A percentile compares a stretch with the other conserved stretches of the same genome.
Evolutionary conservation across 2,113 vertebrate species (phyloP).

Genomic region (Eubucco bourcierii): DNA sequence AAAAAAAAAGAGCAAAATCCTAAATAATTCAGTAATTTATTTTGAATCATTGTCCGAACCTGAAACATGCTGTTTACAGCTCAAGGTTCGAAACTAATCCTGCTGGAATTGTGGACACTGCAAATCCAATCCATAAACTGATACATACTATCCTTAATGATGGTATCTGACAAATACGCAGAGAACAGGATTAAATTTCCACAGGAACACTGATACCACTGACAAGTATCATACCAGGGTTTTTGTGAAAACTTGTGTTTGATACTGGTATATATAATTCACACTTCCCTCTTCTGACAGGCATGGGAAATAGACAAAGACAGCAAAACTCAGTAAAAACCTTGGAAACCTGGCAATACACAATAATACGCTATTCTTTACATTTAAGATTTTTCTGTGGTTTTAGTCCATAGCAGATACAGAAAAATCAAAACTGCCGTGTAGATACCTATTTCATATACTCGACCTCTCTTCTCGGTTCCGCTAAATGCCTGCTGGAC

Average conservation of each 20-base stretch:
- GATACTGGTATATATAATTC: background rate
- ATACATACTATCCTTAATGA: background rate
- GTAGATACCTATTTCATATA: background rate
- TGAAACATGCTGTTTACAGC: background rate
- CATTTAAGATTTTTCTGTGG: background rate
- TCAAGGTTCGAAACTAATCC: background rate
- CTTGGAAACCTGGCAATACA: background rate
- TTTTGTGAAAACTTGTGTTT: background rate
- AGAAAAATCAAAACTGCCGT: background rate
- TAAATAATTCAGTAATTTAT: background rate
- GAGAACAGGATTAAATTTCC: background rate
- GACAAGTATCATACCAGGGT: fast-evolving
- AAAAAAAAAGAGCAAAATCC: background rate
- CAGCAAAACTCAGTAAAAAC: background rate
- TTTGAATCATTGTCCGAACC: background rate
- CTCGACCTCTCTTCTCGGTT: background rate
- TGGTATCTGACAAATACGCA: background rate
- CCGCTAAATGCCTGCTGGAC: background rate
- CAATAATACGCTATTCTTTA: background rate
- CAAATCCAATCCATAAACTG: background rate
- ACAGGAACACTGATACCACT: background rate
- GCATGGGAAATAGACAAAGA: background rate
- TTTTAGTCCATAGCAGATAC: background rate
- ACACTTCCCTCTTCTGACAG: background rate
- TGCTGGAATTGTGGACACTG: background rate